A percentile compares a stretch with the other conserved stretches of the same genome.
Conservation (phyloP, 2,113 vertebrate species). For the Mobula hypostoma region DNA sequence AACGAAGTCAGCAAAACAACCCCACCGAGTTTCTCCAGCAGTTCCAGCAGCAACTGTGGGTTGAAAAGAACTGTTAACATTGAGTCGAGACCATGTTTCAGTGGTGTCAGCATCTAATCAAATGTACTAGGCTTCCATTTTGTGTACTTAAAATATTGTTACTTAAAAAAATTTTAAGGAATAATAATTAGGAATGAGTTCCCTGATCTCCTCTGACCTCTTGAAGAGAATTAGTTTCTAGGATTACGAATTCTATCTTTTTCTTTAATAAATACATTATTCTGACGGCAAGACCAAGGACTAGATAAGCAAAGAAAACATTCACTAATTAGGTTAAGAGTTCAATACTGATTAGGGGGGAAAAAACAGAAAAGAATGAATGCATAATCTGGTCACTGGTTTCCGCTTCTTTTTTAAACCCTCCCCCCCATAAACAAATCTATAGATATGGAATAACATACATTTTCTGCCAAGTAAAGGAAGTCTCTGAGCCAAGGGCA, state of each 20-base stretch:
- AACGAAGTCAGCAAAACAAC: too few species aligned
- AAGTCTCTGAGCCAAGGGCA: too few species aligned
- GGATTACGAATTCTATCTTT: too few species aligned
- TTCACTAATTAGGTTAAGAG: neutral
- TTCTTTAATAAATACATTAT: neutral
- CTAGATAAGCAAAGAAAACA: too few species aligned
- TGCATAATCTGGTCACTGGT: neutral
- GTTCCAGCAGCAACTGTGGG: too few species aligned
- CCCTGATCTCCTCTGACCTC: neutral
- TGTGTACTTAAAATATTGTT: neutral
- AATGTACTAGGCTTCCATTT: neutral
- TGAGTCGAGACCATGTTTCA: too few species aligned
- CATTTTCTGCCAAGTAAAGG: neutral
- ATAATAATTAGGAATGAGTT: neutral
- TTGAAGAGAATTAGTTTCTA: neutral
- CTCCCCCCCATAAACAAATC: neutral
- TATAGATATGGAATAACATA: neutral
- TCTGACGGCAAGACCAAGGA: neutral
- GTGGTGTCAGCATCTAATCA: neutral
- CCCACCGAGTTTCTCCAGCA: too few species aligned
- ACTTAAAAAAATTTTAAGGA: neutral
- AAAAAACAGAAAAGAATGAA: neutral
- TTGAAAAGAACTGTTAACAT: too few species aligned
- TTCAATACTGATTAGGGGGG: neutral
- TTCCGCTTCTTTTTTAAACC: neutral